phyloP scores from a whole-genome alignment of 1,140 invertebrate genomes.

The Acromyrmex charruanus region DNA sequence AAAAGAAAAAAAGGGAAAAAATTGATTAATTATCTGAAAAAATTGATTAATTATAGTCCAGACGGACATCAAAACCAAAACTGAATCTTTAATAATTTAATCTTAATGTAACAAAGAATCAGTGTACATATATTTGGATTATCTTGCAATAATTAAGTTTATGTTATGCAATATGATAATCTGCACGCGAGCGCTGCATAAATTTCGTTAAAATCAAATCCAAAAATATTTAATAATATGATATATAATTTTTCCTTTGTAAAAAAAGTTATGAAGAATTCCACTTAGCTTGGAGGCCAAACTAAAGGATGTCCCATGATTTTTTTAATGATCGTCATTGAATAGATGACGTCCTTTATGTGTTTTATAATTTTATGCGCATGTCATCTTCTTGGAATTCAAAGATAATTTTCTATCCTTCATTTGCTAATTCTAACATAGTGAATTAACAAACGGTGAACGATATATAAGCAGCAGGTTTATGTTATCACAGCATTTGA shows the following conservation, averaged over 20 bases:
- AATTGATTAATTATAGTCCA: too few relatives aligned
- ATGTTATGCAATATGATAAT: constrained; percentile 1
- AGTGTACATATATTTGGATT: background rate
- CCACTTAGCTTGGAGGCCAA: background rate
- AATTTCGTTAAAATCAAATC: constrained; percentile 16
- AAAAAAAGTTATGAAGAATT: constrained; percentile 26
- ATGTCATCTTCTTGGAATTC: constrained; percentile 20
- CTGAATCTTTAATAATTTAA: too few relatives aligned
- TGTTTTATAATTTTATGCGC: constrained; percentile 35
- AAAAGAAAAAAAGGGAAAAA: too few relatives aligned
- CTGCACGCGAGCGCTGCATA: background rate
- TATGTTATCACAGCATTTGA: background rate
- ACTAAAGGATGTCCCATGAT: background rate
- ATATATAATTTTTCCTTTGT: constrained; percentile 10
- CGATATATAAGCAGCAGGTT: background rate
- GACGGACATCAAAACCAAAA: too few relatives aligned
- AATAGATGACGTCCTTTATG: background rate
- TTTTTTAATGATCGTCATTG: constrained; percentile 14
- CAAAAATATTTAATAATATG: constrained; percentile 18
- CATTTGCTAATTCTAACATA: background rate
- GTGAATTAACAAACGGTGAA: background rate
- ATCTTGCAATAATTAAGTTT: background rate
- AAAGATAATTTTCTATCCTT: background rate
- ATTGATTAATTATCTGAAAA: too few relatives aligned
- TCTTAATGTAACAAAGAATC: too few relatives aligned